These are phyloP conservation scores for Darevskia mixta DNA, from an alignment of 2,797 vertebrate species.

Conservation along the genomic window DNA sequence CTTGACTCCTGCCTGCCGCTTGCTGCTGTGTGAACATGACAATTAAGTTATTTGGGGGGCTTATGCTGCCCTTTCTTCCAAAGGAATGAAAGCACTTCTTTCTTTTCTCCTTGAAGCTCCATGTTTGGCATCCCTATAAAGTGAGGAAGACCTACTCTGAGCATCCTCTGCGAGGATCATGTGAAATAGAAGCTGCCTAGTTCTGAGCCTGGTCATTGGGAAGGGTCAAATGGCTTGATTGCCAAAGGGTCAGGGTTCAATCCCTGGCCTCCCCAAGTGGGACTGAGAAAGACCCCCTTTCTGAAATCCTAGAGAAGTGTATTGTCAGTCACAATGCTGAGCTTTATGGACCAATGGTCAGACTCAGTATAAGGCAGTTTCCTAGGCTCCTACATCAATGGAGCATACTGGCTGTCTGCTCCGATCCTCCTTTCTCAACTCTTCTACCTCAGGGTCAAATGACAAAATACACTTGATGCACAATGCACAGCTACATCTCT, in stretches of 20 bases:
- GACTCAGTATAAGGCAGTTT: no score
- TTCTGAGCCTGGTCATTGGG: neutral
- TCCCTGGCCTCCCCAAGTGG: no score
- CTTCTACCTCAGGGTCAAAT: neutral
- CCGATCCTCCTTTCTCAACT: neutral
- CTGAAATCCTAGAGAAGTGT: no score
- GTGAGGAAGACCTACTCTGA: constrained; percentile 15
- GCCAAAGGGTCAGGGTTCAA: no score
- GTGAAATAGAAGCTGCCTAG: neutral
- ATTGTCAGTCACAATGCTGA: no score
- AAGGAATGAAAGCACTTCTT: constrained; percentile 65
- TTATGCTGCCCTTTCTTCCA: constrained; percentile 55
- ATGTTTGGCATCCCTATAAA: constrained; percentile 35
- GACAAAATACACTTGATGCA: no score
- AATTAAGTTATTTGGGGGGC: constrained; percentile 63
- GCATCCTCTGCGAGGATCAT: constrained; percentile 9
- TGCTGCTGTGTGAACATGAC: constrained; percentile 78
- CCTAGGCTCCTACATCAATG: no score
- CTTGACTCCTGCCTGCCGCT: constrained; percentile 80
- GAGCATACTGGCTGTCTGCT: no score
- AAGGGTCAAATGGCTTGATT: no score
- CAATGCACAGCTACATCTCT: no score
- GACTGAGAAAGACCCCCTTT: no score
- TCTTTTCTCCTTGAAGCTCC: constrained; percentile 35
- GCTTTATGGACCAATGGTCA: no score